Conservation (phyloP, 2,113 vertebrate genomes). For the Neoarius graeffei region DNA sequence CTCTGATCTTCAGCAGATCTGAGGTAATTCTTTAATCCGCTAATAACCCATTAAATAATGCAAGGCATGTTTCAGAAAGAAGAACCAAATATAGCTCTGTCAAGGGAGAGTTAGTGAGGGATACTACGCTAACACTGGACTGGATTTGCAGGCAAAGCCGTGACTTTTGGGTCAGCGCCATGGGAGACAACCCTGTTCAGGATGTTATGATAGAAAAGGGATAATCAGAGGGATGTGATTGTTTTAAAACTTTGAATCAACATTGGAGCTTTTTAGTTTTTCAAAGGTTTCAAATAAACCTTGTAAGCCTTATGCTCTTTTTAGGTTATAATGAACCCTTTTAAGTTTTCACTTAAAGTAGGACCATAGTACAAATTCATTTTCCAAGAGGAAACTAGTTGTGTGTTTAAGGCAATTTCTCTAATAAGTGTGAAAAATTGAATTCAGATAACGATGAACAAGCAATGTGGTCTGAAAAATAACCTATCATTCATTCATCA, state of each 20-base stretch:
- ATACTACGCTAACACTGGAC: conserved; percentile 5
- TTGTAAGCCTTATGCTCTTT: background rate
- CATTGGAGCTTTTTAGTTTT: background rate
- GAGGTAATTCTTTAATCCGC: conserved; percentile 15
- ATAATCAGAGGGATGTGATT: background rate
- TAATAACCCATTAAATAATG: conserved; percentile 22
- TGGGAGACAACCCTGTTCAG: conserved; percentile 13
- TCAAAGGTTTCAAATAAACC: background rate
- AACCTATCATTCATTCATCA: background rate
- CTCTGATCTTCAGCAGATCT: conserved; percentile 19
- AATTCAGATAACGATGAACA: background rate
- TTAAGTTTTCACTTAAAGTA: background rate
- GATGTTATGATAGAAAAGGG: conserved; percentile 29
- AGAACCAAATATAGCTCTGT: background rate
- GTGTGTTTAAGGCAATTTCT: background rate
- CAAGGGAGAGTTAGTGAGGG: background rate
- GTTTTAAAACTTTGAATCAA: conserved; percentile 11
- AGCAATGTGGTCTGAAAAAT: background rate
- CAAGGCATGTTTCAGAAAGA: background rate
- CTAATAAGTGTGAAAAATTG: background rate
- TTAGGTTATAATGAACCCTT: background rate
- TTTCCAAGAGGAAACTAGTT: background rate
- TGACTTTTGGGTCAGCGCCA: conserved; percentile 33
- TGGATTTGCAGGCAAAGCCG: conserved; percentile 15
- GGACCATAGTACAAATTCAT: background rate